Conservation (phyloP, 1,140 invertebrate genomes). For the Cataglyphis hispanica region DNA sequence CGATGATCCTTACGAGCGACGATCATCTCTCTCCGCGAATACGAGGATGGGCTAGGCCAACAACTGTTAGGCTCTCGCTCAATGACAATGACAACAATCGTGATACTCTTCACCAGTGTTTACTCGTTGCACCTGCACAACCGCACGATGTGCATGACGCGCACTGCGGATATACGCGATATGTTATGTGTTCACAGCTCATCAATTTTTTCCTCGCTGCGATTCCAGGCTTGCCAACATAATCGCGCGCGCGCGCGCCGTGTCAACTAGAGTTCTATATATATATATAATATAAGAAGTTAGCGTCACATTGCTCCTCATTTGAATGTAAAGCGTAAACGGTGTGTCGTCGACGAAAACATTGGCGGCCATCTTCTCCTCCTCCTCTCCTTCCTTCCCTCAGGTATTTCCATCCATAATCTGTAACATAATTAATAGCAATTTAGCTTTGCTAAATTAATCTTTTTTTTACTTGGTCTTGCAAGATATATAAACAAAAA, state of each 20-base stretch:
- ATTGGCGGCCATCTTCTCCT: not conserved
- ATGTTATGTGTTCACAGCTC: constrained; percentile 49
- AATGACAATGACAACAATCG: not conserved
- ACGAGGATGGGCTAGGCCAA: not conserved
- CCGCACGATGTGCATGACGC: constrained; percentile 37
- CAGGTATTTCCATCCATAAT: too few relatives aligned
- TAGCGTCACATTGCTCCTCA: too few relatives aligned
- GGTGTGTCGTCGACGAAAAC: too few relatives aligned
- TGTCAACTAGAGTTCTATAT: not conserved
- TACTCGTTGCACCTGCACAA: not conserved
- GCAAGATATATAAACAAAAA: too few relatives aligned
- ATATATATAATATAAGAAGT: too few relatives aligned
- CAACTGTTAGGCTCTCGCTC: not conserved
- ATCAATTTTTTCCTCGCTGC: constrained; percentile 64
- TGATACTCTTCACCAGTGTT: not conserved
- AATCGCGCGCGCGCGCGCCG: not conserved
- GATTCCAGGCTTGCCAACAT: constrained; percentile 57
- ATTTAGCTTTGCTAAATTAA: too few relatives aligned
- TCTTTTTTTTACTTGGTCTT: too few relatives aligned
- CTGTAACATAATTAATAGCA: too few relatives aligned
- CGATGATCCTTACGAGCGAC: not conserved
- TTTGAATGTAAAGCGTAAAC: too few relatives aligned
- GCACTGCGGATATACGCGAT: constrained; percentile 60
- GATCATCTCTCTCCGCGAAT: constrained; percentile 32
- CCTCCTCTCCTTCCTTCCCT: not conserved